Base-by-base conservation (phyloP, 2,797 vertebrate species). In the Serranus cabrilla region DNA sequence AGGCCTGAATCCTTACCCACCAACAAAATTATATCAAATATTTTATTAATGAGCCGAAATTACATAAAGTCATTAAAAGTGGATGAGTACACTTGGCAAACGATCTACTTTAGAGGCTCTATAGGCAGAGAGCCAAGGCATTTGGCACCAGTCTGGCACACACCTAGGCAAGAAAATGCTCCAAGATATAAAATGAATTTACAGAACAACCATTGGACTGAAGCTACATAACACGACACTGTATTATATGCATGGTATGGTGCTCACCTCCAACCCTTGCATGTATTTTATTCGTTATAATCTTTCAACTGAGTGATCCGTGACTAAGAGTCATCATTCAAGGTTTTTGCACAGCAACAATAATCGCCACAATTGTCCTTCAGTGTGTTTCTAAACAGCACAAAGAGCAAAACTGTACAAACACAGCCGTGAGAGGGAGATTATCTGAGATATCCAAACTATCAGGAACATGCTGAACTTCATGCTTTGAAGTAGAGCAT, bases 61-160 rank as follows among this genome's bases (percentile, higher is more conserved):
- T 94, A 94, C 85, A 93, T 91, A 90, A 92, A 92, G 88, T 93
- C 91, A 94, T 95, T 95, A 93, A 95, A 94, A 92, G 82, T 89
- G 78, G 80, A 95, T 93, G 92, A 92, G 89, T 58, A 85, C 43
- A 75, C 89, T 91, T 89, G 85, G 87, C 86, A 90, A 87, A 85
- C 12, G 34, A 78, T 89, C 66, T 82, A 82, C 74, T 80, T 89
- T 73, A 71, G 90, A 86, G 71, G 79, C 76, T 78, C 75, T 42
- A 80, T 39, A 76, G 89, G 89, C 88, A 87, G 72, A 57, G 42
- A 75, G 84, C 87, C 84, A 92, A 83, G 55, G 63, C 72, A 58
- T 85, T 89, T 90, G 88, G 84, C 80, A 85, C 49, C 61, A 76
- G 61, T 71, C 62, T 85, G 78, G 78, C 80, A 83, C 71, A 89